A percentile compares a stretch with the other conserved stretches of the same genome.
Conservation (phyloP, 2,113 vertebrate genomes). For the Sclerurus mexicanus region DNA sequence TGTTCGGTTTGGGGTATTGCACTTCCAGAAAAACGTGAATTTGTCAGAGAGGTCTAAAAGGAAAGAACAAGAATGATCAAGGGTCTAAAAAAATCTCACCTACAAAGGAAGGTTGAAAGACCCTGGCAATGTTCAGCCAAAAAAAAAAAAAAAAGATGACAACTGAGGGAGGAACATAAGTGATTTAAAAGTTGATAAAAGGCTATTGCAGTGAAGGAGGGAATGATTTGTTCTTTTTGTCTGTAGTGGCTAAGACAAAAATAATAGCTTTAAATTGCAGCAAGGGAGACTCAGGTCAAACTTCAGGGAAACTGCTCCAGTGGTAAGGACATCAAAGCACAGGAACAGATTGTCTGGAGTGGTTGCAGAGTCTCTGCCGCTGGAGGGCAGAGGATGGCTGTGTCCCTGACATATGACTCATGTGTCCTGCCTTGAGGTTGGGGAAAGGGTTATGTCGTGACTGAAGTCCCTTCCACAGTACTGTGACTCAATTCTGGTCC, state of each 20-base stretch:
- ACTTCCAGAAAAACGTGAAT: neutral
- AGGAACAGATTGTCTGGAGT: neutral
- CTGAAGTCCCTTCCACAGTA: neutral
- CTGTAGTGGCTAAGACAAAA: constrained; percentile 43
- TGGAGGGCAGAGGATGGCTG: neutral
- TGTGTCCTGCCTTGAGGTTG: neutral
- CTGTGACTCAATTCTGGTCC: neutral
- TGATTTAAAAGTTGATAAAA: constrained; percentile 65
- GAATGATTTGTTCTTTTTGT: constrained; percentile 61
- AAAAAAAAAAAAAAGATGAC: neutral
- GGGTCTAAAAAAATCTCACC: neutral
- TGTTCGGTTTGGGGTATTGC: neutral
- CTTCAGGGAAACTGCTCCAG: neutral
- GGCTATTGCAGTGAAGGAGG: constrained; percentile 27
- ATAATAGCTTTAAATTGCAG: constrained; percentile 55
- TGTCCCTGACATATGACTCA: neutral
- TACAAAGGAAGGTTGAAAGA: constrained; percentile 2
- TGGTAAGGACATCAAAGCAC: neutral
- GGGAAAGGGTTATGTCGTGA: neutral
- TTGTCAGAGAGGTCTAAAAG: constrained; percentile 1
- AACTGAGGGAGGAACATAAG: constrained; percentile 17
- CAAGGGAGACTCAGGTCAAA: constrained; percentile 23
- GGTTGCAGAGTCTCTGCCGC: neutral
- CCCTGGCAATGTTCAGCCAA: neutral
- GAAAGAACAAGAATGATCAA: constrained; percentile 27